Evolutionary conservation across 2,888 invertebrate genomes (phyloP), one percentile per base, ranked within the genome.

Genomic region (Sarcophaga caerulescens): DNA sequence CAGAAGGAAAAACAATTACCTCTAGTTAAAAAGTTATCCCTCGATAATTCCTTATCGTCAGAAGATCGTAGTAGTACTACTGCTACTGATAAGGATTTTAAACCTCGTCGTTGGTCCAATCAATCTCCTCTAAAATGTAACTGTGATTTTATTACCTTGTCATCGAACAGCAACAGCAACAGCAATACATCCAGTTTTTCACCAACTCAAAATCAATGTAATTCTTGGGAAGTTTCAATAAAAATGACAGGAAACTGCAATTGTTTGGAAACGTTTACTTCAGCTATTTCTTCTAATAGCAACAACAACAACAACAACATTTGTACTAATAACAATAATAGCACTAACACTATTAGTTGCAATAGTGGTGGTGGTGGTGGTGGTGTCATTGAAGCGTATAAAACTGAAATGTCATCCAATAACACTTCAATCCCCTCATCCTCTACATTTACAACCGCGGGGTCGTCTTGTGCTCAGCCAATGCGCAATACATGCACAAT

Each of bases 41-140:
- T 92, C 59, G 92, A 92, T 82, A 91, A 90, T 81, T 89, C 85
- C 1, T 60, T 47, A 63, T 68, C 4, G 21, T 45, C 47, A 12
- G 17, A 11, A 35, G 62, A 89, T 87, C 3, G 21, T 65, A 12
- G 21, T 65, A 12, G 35, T 68, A 35, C 73, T 60, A 25, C 23
- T 17, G 11, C 14, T 17, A 81, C 66, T 52, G 84, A 77, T 44
- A 85, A 86, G 57, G 68, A 80, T 60, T 10, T 25, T 75, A 87
- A 11, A 84, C 45, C 89, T n/a, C 90, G 92, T 2, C 91, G 91
- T 45, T 91, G 91, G 91, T 92, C 92, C 0, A 90, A 92, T 88
- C 92, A 92, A 84, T 88, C 89, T 59, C 89, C 89, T 12, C 87
- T 91, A 45, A 90, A 90, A 78, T 91, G 91, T 85, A 89, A 82